Evolutionary conservation across 2,888 invertebrate species (phyloP).

Genomic region (Tiliacea aurago): DNA sequence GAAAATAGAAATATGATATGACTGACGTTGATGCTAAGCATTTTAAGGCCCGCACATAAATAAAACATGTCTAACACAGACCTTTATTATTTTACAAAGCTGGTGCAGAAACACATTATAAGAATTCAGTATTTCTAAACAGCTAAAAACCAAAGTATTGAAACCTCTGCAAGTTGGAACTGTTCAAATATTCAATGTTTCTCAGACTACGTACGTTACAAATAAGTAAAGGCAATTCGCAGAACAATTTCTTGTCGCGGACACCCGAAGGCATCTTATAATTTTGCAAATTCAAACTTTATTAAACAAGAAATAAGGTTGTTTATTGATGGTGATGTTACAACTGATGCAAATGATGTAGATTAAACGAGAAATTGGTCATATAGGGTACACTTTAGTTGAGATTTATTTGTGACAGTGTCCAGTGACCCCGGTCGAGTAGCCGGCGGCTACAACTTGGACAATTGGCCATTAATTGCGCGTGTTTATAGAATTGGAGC

Average conservation of each 20-base stretch:
- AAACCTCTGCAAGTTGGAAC: slow-evolving; percentile 65
- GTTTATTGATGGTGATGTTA: slow-evolving; percentile 49
- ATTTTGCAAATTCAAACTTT: slow-evolving; percentile 75
- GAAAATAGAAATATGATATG: slow-evolving; percentile 50
- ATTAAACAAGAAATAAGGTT: slow-evolving; percentile 71
- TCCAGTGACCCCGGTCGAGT: slow-evolving; percentile 72
- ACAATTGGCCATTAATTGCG: slow-evolving; percentile 87
- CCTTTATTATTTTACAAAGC: slow-evolving; percentile 18
- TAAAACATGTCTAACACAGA: slow-evolving; percentile 26
- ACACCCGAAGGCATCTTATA: slow-evolving; percentile 77
- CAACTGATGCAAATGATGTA: slow-evolving; percentile 71
- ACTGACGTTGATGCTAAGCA: slow-evolving; percentile 37
- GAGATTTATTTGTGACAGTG: slow-evolving; percentile 85
- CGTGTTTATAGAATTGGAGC: slow-evolving; percentile 84
- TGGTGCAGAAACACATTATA: not conserved
- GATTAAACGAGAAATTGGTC: slow-evolving; percentile 85
- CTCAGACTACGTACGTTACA: slow-evolving; percentile 77
- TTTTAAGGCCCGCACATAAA: slow-evolving; percentile 27
- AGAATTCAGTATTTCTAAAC: slow-evolving; percentile 35
- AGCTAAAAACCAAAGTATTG: slow-evolving; percentile 56
- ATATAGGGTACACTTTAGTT: slow-evolving; percentile 80
- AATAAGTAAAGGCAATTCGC: slow-evolving; percentile 79
- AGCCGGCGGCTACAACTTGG: slow-evolving; percentile 69
- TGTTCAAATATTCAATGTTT: slow-evolving; percentile 81
- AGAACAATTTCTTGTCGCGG: slow-evolving; percentile 81